Percentiles rank a stretch among this genome's conserved stretches.
phyloP scores from a whole-genome alignment of 30 jellyfish, hydroid and myxozoan species.

The Mastigias papua region DNA sequence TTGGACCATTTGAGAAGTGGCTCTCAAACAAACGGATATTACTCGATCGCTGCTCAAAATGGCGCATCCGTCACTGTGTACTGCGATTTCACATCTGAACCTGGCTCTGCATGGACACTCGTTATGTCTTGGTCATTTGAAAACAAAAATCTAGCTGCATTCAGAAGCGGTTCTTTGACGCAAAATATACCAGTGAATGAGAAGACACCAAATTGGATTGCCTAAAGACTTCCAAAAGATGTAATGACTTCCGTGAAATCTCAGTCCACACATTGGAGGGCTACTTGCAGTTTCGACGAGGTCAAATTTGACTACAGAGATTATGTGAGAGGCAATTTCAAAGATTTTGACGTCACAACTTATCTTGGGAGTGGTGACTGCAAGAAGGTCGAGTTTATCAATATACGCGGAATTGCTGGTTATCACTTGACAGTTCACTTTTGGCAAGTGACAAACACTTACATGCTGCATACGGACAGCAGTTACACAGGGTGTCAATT shows the following conservation, averaged over 20 bases:
- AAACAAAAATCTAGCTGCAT: not conserved
- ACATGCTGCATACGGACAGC: constrained; percentile 7
- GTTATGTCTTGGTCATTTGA: constrained; percentile 25
- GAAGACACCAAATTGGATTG: constrained; percentile 20
- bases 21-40: constrained; percentile 5
- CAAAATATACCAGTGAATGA: constrained; percentile 14
- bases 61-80: constrained; percentile 23
- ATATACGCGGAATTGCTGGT: constrained; percentile 20
- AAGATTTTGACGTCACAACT: constrained; percentile 16
- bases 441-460: not conserved
- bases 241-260: not conserved
- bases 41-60: constrained; percentile 2
- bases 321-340: constrained; percentile 12
- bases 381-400: constrained; percentile 21
- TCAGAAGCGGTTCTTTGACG: not conserved
- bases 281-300: not conserved
- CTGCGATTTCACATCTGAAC: constrained; percentile 46
- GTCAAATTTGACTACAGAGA: constrained; percentile 3
- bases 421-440: not conserved
- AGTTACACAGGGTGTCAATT: not conserved
- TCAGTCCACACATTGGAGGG: constrained; percentile 16
- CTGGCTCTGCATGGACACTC: constrained; percentile 47
- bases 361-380: not conserved
- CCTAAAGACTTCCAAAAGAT: constrained; percentile 4
- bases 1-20: constrained; percentile 25